Evolutionary conservation across 1,140 invertebrate species (phyloP).

Genomic region (Penaeus vannamei): DNA sequence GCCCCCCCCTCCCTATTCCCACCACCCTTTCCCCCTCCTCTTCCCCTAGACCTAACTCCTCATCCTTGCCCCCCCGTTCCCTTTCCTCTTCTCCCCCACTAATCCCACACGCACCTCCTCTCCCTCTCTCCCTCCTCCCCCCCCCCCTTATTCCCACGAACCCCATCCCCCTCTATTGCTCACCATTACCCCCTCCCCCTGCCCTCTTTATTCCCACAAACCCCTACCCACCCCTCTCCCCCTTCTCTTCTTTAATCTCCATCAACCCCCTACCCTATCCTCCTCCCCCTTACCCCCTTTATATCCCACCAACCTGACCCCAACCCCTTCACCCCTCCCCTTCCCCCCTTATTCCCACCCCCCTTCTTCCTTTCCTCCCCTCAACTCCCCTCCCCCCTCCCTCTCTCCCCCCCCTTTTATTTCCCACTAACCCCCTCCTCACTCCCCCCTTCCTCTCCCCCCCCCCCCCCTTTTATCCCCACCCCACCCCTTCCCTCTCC

Average conservation of each 20-base stretch:
- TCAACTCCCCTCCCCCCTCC: neutral
- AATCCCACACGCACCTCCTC: too few relatives aligned
- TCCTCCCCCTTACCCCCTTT: too few relatives aligned
- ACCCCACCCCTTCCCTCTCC: neutral
- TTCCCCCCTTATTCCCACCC: neutral
- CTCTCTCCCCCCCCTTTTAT: neutral
- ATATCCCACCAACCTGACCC: too few relatives aligned
- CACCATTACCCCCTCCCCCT: neutral
- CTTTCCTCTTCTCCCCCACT: too few relatives aligned
- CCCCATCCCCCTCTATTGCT: too few relatives aligned
- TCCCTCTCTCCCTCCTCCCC: constrained; percentile 2
- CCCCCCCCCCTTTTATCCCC: neutral
- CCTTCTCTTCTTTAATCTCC: neutral
- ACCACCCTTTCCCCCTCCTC: too few relatives aligned
- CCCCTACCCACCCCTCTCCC: neutral
- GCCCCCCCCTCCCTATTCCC: too few relatives aligned
- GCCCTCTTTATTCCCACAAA: neutral
- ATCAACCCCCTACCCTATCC: neutral
- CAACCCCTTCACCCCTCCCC: neutral
- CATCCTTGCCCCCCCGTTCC: too few relatives aligned
- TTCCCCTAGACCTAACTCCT: too few relatives aligned
- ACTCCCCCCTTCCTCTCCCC: neutral
- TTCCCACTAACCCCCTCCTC: too few relatives aligned
- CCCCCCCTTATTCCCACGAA: neutral
- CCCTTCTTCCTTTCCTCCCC: neutral